A percentile compares a stretch with the other conserved stretches of the same genome.
These are phyloP conservation scores for Lasioglossum oenotherae DNA, from an alignment of 2,888 invertebrate genomes.

Conservation along the genomic window DNA sequence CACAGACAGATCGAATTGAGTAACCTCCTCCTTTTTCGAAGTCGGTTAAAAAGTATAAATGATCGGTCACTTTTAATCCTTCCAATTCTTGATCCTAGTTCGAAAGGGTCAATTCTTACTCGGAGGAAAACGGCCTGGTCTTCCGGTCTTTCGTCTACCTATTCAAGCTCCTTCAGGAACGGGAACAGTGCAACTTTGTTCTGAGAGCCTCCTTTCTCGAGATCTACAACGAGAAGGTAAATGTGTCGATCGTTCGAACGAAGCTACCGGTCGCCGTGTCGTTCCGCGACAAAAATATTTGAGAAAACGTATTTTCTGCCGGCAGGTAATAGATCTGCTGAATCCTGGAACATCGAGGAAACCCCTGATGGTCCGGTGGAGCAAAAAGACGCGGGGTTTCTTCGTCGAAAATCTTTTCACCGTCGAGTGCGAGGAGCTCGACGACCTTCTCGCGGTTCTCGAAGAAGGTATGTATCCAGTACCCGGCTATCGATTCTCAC, in stretches of 20 bases:
- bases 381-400: conserved; percentile 95
- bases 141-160: conserved; percentile 96
- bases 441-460: conserved; percentile 95
- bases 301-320: neutral
- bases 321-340: conserved; percentile 95
- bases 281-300: neutral
- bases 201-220: conserved; percentile 97
- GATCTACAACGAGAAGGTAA: conserved; percentile 98
- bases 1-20: too few relatives aligned
- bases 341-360: conserved; percentile 94
- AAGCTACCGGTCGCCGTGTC: neutral
- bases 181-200: conserved; percentile 92
- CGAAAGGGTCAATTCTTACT: conserved; percentile 88
- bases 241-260: neutral
- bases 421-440: conserved; percentile 96
- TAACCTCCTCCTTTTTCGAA: too few relatives aligned
- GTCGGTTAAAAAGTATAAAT: too few relatives aligned
- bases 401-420: conserved; percentile 98
- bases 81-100: conserved; percentile 85
- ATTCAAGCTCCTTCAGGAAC: conserved; percentile 92
- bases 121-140: conserved; percentile 93
- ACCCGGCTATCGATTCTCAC: conserved; percentile 54
- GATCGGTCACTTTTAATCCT: neutral
- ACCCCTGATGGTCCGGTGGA: conserved; percentile 96
- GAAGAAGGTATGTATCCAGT: conserved; percentile 93